Base-by-base conservation (phyloP, 2,113 vertebrate species). In the Perccottus glenii region DNA sequence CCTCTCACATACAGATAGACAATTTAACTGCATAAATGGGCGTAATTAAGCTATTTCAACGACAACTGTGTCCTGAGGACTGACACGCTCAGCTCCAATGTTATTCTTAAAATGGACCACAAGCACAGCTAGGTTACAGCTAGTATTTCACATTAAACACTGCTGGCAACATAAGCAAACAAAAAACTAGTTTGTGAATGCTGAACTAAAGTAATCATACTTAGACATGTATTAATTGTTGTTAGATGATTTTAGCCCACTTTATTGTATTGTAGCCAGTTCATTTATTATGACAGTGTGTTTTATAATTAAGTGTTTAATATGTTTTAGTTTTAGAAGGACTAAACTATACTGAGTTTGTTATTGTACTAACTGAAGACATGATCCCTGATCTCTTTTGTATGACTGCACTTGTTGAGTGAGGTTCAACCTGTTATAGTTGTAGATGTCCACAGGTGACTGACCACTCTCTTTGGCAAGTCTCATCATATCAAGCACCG, bases 401-500 rank as follows among this genome's bases (percentile, higher is more conserved):
- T 52, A 0, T 40, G 2, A 27, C 19, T 27, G 19, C 19, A 27
- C 19, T 27, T 19, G 4, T 5, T 6, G 5, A 33, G n/a, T 10
- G 12, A 60, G 7, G 19, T 45, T 33, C 46, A 47, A 99, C 97
- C 97, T 99, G 89, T 88, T 81, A 57, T 94, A 90, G 69, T 94
- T 95, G 89, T 95, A 98, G 86, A 99, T 88, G 62, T 93, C 93
- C 68, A 97, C 85, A 0, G 95, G 95, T 0, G 95, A 95, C 76
- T 93, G 93, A 60, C 90, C 90, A 5, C 88, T 95, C 82, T 98
- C 96, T 90, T 96, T 98, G 53, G 96, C 97, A 48, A 98, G 90
- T 82, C 97, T 94, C 96, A 99, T 97, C 92, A 99, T 98, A 90
- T 99, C 97, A 50, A 99, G 85, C 60, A 98, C 97, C 1, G 96